phyloP scores from a whole-genome alignment of 2,113 vertebrate genomes.

The Apteryx mantelli region DNA sequence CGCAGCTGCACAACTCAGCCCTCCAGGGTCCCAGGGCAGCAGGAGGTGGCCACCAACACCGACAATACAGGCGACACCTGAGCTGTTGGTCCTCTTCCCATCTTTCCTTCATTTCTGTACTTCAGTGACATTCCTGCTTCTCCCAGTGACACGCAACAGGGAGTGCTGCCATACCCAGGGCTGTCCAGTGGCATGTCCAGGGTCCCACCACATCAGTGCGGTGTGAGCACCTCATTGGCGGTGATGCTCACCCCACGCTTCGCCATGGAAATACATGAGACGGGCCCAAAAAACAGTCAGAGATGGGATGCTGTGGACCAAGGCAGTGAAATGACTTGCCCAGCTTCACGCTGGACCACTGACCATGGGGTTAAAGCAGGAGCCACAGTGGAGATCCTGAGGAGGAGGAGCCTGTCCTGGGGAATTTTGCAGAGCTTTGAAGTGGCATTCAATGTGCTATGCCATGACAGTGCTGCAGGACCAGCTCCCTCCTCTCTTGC shows the following conservation, averaged over 20 bases:
- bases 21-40: too few species aligned
- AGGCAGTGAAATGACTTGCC: not conserved
- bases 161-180: not conserved
- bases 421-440: not conserved
- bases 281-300: too few species aligned
- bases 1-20: too few species aligned
- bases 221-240: not conserved
- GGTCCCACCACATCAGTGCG: not conserved
- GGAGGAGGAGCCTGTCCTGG: not conserved
- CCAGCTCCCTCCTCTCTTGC: not conserved
- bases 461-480: not conserved
- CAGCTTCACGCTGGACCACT: not conserved
- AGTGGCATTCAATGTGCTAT: not conserved
- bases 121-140: not conserved
- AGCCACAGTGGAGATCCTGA: not conserved
- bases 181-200: not conserved
- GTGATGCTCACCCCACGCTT: not conserved
- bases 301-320: not conserved
- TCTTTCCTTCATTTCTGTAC: not conserved
- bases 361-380: too few species aligned
- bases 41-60: not conserved
- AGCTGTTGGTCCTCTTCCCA: not conserved
- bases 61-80: rapidly evolving
- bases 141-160: not conserved
- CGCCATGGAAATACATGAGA: not conserved